Percentiles rank a stretch among this genome's conserved stretches.
Evolutionary conservation across 2,113 vertebrate genomes (phyloP).

Genomic region (Brachyistius frenatus): DNA sequence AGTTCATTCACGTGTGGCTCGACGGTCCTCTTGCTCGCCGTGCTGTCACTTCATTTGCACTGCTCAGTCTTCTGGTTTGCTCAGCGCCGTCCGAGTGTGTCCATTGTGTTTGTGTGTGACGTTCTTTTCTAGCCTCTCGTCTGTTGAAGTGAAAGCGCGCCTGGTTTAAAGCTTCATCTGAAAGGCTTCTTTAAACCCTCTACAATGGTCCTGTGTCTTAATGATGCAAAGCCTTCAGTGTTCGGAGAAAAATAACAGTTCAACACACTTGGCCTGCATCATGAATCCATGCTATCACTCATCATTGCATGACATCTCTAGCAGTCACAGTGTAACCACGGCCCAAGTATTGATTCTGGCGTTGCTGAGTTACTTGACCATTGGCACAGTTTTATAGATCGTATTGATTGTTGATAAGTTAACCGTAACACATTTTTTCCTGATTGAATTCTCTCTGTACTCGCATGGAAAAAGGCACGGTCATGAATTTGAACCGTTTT

Average conservation of each 20-base stretch:
- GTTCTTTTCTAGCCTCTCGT: conserved; percentile 64
- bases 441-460: neutral
- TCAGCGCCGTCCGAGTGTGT: conserved; percentile 57
- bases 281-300: conserved; percentile 52
- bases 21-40: conserved; percentile 27
- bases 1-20: conserved; percentile 20
- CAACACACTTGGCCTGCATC: conserved; percentile 52
- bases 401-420: conserved; percentile 42
- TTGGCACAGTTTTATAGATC: conserved; percentile 48
- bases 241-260: conserved; percentile 57
- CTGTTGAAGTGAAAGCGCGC: conserved; percentile 67
- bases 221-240: conserved; percentile 63
- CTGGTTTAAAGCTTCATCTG: conserved; percentile 68
- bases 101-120: conserved; percentile 55
- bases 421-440: conserved; percentile 9
- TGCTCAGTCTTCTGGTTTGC: conserved; percentile 30
- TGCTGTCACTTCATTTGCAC: conserved; percentile 25
- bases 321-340: conserved; percentile 33
- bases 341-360: conserved; percentile 45
- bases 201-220: conserved; percentile 80
- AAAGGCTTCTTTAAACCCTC: conserved; percentile 69
- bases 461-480: neutral
- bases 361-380: conserved; percentile 48
- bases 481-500: neutral
- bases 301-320: conserved; percentile 40